Evolutionary conservation across 2,113 vertebrate species (phyloP).

Genomic region (Brachypteracias leptosomus): DNA sequence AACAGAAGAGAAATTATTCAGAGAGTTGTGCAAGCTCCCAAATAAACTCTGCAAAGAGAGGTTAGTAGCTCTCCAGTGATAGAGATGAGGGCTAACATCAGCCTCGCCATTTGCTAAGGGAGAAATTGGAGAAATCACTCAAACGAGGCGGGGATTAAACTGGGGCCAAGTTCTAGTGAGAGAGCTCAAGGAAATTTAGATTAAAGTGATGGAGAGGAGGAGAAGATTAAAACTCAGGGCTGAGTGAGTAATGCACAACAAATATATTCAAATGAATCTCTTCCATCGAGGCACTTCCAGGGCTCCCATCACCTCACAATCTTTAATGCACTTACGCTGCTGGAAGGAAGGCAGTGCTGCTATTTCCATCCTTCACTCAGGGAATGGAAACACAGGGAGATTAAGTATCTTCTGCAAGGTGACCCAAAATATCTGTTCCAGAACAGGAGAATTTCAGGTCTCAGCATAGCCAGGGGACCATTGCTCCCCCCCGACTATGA

Average conservation of each 20-base stretch:
- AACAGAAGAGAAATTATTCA: not conserved
- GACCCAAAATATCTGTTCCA: not conserved
- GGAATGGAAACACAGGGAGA: not conserved
- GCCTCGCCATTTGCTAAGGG: not conserved
- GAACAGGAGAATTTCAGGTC: not conserved
- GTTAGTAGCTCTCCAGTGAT: not conserved
- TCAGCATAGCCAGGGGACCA: not conserved
- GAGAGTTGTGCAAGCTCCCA: not conserved
- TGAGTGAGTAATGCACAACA: conserved; percentile 37
- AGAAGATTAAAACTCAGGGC: conserved; percentile 56
- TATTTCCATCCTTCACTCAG: not conserved
- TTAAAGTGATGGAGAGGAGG: conserved; percentile 19
- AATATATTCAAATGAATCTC: conserved; percentile 25
- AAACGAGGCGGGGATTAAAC: not conserved
- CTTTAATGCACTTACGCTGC: conserved; percentile 2
- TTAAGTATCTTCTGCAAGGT: conserved; percentile 9
- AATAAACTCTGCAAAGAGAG: not conserved
- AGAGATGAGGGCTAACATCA: not conserved
- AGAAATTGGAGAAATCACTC: conserved; percentile 44
- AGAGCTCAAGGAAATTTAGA: conserved; percentile 27
- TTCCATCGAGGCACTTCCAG: not conserved
- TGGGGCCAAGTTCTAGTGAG: not conserved
- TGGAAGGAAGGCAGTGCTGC: not conserved
- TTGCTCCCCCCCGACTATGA: not conserved
- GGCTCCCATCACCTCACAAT: not conserved